Conservation (phyloP, 1,140 invertebrate species). For the Drosophila kepulauana region DNA sequence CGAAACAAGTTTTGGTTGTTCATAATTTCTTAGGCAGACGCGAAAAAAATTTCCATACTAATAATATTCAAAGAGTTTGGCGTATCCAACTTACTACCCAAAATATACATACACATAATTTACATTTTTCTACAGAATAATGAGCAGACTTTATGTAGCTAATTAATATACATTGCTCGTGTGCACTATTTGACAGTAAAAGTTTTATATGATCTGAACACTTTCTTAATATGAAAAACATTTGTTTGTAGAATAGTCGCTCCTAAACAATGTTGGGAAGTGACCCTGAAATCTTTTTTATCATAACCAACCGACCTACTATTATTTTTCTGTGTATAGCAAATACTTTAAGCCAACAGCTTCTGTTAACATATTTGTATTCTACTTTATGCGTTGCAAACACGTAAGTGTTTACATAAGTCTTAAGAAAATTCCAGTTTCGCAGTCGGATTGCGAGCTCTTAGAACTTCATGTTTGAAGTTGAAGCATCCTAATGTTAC, state of each 20-base stretch:
- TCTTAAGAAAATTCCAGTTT: constrained; percentile 6
- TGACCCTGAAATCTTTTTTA: too few relatives aligned
- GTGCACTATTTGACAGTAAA: background rate
- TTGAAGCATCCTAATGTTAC: background rate
- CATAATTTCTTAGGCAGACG: constrained; percentile 34
- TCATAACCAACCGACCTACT: background rate
- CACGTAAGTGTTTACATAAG: constrained; percentile 22
- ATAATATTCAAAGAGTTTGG: constrained; percentile 32
- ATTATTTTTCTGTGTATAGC: background rate
- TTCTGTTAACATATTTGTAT: background rate
- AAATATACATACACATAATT: constrained; percentile 3
- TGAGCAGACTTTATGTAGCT: background rate
- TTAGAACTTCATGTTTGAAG: constrained; percentile 18
- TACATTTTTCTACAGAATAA: background rate
- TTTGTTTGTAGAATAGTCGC: background rate
- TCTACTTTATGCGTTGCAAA: background rate
- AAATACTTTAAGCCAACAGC: background rate
- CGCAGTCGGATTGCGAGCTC: constrained; percentile 1
- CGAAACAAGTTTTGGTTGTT: constrained; percentile 52
- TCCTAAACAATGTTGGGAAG: too few relatives aligned
- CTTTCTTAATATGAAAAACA: background rate
- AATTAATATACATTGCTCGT: background rate
- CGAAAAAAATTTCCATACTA: constrained; percentile 53
- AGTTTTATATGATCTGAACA: background rate
- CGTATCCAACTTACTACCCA: constrained; percentile 11